phyloP scores from a whole-genome alignment of 1,140 invertebrate genomes.

The Paraescarpia echinospica region DNA sequence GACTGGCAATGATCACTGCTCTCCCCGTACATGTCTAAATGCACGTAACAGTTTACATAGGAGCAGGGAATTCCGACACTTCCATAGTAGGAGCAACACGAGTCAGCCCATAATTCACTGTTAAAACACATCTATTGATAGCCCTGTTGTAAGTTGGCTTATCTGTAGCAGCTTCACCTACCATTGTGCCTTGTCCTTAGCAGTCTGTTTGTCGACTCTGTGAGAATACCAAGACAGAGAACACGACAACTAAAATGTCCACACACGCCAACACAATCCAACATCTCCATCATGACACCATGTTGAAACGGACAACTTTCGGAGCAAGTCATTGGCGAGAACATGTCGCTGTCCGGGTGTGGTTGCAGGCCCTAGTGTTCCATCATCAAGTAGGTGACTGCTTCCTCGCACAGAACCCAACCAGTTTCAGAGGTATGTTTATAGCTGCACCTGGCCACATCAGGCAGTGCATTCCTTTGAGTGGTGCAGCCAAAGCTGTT shows the following conservation, averaged over 20 bases:
- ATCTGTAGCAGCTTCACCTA: background rate
- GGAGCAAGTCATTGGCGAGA: background rate
- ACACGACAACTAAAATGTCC: background rate
- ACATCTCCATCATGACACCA: background rate
- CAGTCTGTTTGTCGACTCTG: background rate
- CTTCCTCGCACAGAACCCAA: background rate
- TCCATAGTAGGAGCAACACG: background rate
- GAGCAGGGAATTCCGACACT: background rate
- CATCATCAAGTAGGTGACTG: background rate
- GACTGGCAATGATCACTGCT: background rate
- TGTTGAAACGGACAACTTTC: background rate
- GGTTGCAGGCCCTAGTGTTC: background rate
- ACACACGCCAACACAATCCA: background rate
- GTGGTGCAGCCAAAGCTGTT: background rate
- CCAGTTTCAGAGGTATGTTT: background rate
- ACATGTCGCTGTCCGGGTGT: background rate
- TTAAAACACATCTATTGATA: background rate
- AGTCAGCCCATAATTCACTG: background rate
- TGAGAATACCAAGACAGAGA: background rate
- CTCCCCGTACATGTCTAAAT: background rate
- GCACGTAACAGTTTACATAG: background rate
- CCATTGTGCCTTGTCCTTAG: background rate
- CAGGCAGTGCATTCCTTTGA: background rate
- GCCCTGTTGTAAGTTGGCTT: background rate
- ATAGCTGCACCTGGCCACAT: background rate